Percentiles rank a stretch among this genome's conserved stretches.
Conservation (phyloP, 2,888 invertebrate genomes). For the Protodeltote pygarga region DNA sequence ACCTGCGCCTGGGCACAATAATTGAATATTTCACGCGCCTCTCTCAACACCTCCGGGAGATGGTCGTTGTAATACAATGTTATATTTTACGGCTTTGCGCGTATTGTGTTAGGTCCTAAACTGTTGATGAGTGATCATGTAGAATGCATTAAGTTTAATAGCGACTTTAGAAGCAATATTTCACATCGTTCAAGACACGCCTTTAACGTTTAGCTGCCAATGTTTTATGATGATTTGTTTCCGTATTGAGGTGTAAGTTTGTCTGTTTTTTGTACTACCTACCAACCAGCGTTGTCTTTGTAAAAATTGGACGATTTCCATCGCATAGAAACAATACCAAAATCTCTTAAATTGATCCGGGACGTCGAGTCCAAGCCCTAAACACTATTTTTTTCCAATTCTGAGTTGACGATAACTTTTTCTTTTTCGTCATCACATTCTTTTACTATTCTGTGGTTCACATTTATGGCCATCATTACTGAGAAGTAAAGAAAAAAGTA, state of each 20-base stretch:
- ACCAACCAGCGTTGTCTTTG: conserved; percentile 3
- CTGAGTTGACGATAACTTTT: no score
- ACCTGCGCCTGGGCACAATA: conserved; percentile 82
- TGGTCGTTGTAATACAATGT: conserved; percentile 79
- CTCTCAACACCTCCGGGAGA: conserved; percentile 83
- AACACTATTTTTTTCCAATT: no score
- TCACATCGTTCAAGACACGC: conserved; percentile 79
- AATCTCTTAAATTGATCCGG: no score
- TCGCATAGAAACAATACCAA: no score
- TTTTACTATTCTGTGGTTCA: no score
- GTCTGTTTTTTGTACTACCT: conserved; percentile 55
- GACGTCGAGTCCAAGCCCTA: no score
- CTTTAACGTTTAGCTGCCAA: conserved; percentile 75
- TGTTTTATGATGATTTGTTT: conserved; percentile 86
- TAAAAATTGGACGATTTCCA: conserved; percentile 2
- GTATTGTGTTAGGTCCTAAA: conserved; percentile 85
- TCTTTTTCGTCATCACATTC: no score
- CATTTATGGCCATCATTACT: no score
- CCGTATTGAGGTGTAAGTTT: conserved; percentile 70
- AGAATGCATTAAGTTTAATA: conserved; percentile 83
- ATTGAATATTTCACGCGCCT: conserved; percentile 85
- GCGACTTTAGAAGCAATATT: conserved; percentile 84
- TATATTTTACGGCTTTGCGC: conserved; percentile 76
- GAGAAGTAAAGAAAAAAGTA: no score
- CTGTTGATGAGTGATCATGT: conserved; percentile 85